Conservation (phyloP, 2,113 vertebrate genomes). For the Entelurus aequoreus region DNA sequence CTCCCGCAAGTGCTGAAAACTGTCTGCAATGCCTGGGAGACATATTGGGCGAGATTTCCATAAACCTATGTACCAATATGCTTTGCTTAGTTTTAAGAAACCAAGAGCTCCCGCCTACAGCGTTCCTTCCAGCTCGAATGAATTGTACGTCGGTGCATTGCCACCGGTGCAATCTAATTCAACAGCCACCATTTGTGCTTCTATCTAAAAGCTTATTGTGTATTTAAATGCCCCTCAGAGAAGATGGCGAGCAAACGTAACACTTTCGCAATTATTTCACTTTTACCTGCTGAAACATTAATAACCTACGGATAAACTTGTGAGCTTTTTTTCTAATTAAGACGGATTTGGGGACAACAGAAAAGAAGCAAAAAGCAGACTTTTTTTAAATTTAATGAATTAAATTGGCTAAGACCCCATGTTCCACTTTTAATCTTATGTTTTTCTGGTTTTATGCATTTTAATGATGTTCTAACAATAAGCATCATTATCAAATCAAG, state of each 20-base stretch:
- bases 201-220: constrained; percentile 53
- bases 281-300: constrained; percentile 27
- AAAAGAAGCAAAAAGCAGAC: neutral
- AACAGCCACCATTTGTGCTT: constrained; percentile 23
- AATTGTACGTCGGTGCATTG: constrained; percentile 52
- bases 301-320: neutral
- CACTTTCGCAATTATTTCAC: constrained; percentile 33
- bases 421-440: too few species aligned
- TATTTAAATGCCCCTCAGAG: constrained; percentile 64
- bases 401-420: neutral
- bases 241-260: constrained; percentile 55
- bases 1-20: constrained; percentile 43
- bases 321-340: neutral
- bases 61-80: constrained; percentile 69
- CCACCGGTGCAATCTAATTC: constrained; percentile 39
- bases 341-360: neutral
- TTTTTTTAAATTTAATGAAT: too few species aligned
- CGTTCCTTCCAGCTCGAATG: constrained; percentile 61
- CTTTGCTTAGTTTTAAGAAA: constrained; percentile 74
- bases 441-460: too few species aligned
- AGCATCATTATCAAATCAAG: too few species aligned
- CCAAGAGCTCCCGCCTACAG: constrained; percentile 69
- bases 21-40: constrained; percentile 54
- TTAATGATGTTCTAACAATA: too few species aligned
- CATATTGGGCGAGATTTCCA: constrained; percentile 64